Percentiles rank a stretch among this genome's conserved stretches.
These are phyloP conservation scores for Thymelicus lineola DNA, from an alignment of 2,888 invertebrate species.

Conservation along the genomic window DNA sequence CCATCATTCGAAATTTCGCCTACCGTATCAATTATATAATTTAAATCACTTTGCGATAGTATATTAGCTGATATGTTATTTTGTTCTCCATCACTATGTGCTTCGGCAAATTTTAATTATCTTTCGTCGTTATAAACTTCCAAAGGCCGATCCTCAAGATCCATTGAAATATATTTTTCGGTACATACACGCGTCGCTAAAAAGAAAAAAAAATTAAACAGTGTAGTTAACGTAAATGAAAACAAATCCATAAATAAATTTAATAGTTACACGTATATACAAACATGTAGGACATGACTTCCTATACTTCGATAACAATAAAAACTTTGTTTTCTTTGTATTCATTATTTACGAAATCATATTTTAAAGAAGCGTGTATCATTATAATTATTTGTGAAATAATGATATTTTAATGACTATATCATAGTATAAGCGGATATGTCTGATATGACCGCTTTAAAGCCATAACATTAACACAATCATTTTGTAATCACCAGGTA, in stretches of 20 bases:
- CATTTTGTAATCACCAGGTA: too few species aligned
- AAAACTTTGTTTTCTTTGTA: constrained; percentile 18
- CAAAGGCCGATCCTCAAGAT: constrained; percentile 17
- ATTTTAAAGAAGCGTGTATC: too few species aligned
- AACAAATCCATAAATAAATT: constrained; percentile 25
- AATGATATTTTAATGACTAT: constrained; percentile 7
- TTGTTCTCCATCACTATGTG: constrained; percentile 23
- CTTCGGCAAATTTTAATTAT: too few species aligned
- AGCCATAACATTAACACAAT: too few species aligned
- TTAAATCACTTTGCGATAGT: constrained; percentile 38
- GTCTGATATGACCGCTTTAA: constrained; percentile 7
- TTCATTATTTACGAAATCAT: too few species aligned
- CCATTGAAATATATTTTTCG: constrained; percentile 33
- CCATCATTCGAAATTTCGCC: constrained; percentile 34
- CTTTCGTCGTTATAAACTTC: constrained; percentile 29
- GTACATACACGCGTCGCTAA: constrained; percentile 21
- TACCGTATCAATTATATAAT: constrained; percentile 40
- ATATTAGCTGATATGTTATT: constrained; percentile 36
- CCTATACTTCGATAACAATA: constrained; percentile 28
- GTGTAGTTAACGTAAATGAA: background rate
- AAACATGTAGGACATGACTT: constrained; percentile 32
- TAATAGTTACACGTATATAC: constrained; percentile 28
- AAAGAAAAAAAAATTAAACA: too few species aligned
- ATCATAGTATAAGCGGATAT: constrained; percentile 8
- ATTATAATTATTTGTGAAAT: constrained; percentile 20